phyloP scores from a whole-genome alignment of 2,888 invertebrate genomes.

The Trilocha varians region DNA sequence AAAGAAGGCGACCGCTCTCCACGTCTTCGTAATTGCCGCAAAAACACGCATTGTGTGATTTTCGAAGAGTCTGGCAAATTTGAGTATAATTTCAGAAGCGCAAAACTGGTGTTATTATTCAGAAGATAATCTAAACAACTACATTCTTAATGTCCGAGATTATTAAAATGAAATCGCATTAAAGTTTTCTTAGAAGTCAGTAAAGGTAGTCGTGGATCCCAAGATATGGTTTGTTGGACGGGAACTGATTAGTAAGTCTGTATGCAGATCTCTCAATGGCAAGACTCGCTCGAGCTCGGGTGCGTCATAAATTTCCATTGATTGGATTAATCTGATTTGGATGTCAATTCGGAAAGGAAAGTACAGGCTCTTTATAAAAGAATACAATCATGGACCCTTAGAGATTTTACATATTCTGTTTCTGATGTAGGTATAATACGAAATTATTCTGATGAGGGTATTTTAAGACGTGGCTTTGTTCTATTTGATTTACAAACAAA shows the following conservation, averaged over 20 bases:
- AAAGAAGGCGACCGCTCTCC: constrained; percentile 55
- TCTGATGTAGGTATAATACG: constrained; percentile 21
- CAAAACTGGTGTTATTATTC: neutral
- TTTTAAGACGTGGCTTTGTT: neutral
- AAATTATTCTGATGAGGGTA: neutral
- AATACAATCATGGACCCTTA: constrained; percentile 52
- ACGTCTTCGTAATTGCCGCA: constrained; percentile 65
- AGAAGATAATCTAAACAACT: neutral
- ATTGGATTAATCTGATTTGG: constrained; percentile 74
- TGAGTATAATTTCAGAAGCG: constrained; percentile 42
- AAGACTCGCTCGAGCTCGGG: constrained; percentile 50
- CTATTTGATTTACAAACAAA: neutral
- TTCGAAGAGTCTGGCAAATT: constrained; percentile 67
- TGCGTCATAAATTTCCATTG: constrained; percentile 74
- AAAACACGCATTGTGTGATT: constrained; percentile 63
- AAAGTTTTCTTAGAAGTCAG: constrained; percentile 8
- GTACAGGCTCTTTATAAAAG: constrained; percentile 59
- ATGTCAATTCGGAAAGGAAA: constrained; percentile 68
- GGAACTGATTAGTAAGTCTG: constrained; percentile 55
- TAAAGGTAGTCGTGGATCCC: constrained; percentile 22
- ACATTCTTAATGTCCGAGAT: constrained; percentile 10
- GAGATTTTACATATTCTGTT: constrained; percentile 43
- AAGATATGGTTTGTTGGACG: constrained; percentile 26
- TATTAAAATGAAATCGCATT: constrained; percentile 9
- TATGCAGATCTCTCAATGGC: constrained; percentile 57